phyloP scores from a whole-genome alignment of 92 coral and sea anemone species.

The Palythoa grandis region DNA sequence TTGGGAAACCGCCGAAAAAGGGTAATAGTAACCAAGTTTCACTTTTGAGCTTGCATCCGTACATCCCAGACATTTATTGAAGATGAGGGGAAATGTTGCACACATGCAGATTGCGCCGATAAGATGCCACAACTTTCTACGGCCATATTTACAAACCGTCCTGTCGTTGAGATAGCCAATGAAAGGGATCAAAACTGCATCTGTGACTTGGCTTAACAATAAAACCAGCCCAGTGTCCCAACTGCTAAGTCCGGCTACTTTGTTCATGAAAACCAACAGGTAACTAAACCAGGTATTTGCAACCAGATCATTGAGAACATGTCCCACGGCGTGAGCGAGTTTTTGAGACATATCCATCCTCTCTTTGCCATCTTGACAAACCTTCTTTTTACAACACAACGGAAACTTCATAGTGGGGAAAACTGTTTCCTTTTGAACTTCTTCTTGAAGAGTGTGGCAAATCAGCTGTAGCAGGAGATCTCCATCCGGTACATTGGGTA shows the following conservation, averaged over 20 bases:
- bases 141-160: too few species aligned
- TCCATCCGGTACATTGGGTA: background rate
- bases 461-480: too few species aligned
- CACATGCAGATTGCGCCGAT: background rate
- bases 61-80: conserved; percentile 64
- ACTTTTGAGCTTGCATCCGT: background rate
- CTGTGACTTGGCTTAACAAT: conserved; percentile 78
- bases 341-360: conserved; percentile 64
- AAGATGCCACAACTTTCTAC: too few species aligned
- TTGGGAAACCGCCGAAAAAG: conserved; percentile 82
- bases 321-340: conserved; percentile 52
- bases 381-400: too few species aligned
- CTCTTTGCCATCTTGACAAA: too few species aligned
- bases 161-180: too few species aligned
- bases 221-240: conserved; percentile 81
- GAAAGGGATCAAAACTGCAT: conserved; percentile 76
- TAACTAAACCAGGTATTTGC: conserved; percentile 91
- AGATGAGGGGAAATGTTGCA: conserved; percentile 70
- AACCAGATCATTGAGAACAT: conserved; percentile 65
- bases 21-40: conserved; percentile 7
- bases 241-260: conserved; percentile 42
- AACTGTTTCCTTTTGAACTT: too few species aligned
- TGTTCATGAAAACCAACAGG: conserved; percentile 63
- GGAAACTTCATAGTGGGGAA: background rate
- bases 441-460: background rate